These are phyloP conservation scores for Daboia siamensis DNA, from an alignment of 2,113 vertebrate genomes.

Conservation along the genomic window DNA sequence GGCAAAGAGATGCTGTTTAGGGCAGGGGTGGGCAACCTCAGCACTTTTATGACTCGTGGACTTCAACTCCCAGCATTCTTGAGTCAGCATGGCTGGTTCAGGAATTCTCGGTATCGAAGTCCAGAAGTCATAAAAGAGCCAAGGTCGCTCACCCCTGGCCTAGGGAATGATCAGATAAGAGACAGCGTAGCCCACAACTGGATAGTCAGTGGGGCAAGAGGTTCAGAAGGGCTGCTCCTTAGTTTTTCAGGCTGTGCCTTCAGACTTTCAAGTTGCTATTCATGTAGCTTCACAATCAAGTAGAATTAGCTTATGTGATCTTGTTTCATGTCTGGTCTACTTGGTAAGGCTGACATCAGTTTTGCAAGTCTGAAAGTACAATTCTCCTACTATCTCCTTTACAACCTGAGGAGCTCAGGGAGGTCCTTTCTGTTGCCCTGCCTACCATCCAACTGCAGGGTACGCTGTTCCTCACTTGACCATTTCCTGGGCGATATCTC, in stretches of 20 bases:
- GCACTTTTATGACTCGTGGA: too few relatives aligned
- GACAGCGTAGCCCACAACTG: background rate
- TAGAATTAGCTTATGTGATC: background rate
- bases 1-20: background rate
- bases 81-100: too few relatives aligned
- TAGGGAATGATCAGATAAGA: background rate
- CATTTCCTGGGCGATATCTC: background rate
- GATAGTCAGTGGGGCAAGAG: background rate
- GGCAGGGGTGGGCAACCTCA: background rate
- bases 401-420: background rate
- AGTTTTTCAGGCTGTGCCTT: background rate
- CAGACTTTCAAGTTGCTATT: background rate
- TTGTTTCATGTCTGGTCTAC: background rate
- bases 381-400: background rate
- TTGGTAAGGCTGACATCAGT: background rate
- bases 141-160: background rate
- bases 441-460: background rate
- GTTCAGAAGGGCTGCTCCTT: background rate
- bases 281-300: background rate
- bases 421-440: background rate
- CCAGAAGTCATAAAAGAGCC: too few relatives aligned
- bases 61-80: too few relatives aligned
- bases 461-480: background rate
- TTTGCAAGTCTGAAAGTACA: background rate
- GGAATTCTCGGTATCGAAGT: too few relatives aligned